These are phyloP conservation scores for Anthophora plumipes DNA, from an alignment of 2,888 invertebrate species.

Conservation along the genomic window DNA sequence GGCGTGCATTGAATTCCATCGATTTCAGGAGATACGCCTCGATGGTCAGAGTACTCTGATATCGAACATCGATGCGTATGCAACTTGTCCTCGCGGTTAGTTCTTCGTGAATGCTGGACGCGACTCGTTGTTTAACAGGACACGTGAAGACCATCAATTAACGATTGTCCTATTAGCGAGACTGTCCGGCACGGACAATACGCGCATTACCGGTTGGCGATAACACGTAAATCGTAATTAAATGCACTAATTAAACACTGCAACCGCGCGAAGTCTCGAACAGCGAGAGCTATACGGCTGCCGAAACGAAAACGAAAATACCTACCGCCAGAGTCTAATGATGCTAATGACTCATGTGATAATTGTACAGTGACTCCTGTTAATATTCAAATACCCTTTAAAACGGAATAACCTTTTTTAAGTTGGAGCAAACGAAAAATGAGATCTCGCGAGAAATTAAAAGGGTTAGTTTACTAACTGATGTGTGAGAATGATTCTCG, in stretches of 20 bases:
- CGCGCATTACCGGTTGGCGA: conserved; percentile 62
- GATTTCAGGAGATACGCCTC: background rate
- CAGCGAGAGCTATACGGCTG: background rate
- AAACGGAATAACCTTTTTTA: background rate
- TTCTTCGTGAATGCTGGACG: conserved; percentile 29
- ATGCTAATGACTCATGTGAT: background rate
- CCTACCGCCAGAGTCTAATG: background rate
- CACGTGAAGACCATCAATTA: conserved; percentile 53
- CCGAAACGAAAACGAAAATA: background rate
- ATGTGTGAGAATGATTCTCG: too few relatives aligned
- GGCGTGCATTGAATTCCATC: conserved; percentile 8
- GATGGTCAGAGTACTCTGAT: background rate
- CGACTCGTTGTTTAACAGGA: conserved; percentile 34
- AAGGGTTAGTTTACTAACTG: too few relatives aligned
- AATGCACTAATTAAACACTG: conserved; percentile 52
- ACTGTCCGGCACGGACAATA: conserved; percentile 43
- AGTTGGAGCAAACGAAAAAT: too few relatives aligned
- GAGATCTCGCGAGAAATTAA: too few relatives aligned
- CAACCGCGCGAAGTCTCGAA: conserved; percentile 5
- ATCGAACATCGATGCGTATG: conserved; percentile 5
- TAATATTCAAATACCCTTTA: too few relatives aligned
- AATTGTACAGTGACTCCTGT: too few relatives aligned
- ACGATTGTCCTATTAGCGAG: conserved; percentile 51
- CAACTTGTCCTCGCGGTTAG: conserved; percentile 24
- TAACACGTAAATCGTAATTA: conserved; percentile 70